These are phyloP conservation scores for western clawed frog (Xenopus tropicalis) DNA, from an alignment of 2,113 vertebrate species.

Conservation along the genomic window UCB_Xtro_10.0 CM004443.2:143435001-143435500, in stretches of 20 bases:
- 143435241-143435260: too few species aligned
- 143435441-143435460: background rate
- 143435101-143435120: conserved; percentile 85
- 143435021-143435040: conserved; percentile 3
- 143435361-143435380: conserved; percentile 75
- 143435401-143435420: conserved; percentile 89
- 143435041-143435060: conserved; percentile 61
- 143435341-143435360: conserved; percentile 64
- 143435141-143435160: conserved; percentile 83
- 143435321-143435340: conserved; percentile 76
- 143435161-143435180: conserved; percentile 43
- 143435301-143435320: conserved; percentile 77
- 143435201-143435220: too few species aligned
- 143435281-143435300: conserved; percentile 82
- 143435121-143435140: conserved; percentile 93
- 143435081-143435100: conserved; percentile 81
- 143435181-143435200: too few species aligned
- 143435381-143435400: conserved; percentile 88
- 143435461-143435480: background rate
- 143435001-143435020: conserved; percentile 7
- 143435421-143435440: background rate
- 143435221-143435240: too few species aligned
- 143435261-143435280: conserved; percentile 61
- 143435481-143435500: background rate
- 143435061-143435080: conserved; percentile 73